Evolutionary conservation across 2,797 vertebrate genomes (phyloP), one percentile per base, ranked within the genome.

Genomic region (Semotilus atromaculatus): DNA sequence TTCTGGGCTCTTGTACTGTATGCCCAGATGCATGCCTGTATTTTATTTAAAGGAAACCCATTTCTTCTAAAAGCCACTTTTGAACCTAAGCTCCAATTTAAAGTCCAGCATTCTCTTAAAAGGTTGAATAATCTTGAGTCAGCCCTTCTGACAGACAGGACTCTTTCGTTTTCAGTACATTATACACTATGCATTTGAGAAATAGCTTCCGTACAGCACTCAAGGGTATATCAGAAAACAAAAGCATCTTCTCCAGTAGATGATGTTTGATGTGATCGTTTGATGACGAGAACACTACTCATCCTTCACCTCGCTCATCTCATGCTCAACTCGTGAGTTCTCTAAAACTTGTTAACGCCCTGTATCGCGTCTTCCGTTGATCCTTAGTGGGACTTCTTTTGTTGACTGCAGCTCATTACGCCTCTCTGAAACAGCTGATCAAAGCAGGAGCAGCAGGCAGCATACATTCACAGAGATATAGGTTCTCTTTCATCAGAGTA

Each of bases 361-460:
- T 3, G 16, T 45, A 67, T 67, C 31, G 31, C 6, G 10, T 18
- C 29, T 67, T n/a, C 9, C 3, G 31, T 6, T 71, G n/a, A 72
- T 62, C 60, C 4, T 48, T 78, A 31, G 26, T 45, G 45, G 40
- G 38, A 64, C 68, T 14, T 60, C 34, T 55, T 53, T 75, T 68
- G 45, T 81, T 81, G 73, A 81, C n/a, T 53, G 34, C 29, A 51
- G 67, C 81, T 86, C 79, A 87, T 81, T 82, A 78, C 26, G 43
- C 68, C 18, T 55, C 31, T 66, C 10, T 1, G 26, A 43, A 72
- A 21, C 4, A 26, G n/a, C 40, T 18, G 34, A 81, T 81, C 70
- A 80, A 87, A 84, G 82, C 40, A 48, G 29, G 2, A 18, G 55
- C 51, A 23, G 55, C 40, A 58, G n/a, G 8, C 71, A 68, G 13